These are phyloP conservation scores for Anagyrus pseudococci DNA, from an alignment of 2,888 invertebrate species.

Conservation along the genomic window DNA sequence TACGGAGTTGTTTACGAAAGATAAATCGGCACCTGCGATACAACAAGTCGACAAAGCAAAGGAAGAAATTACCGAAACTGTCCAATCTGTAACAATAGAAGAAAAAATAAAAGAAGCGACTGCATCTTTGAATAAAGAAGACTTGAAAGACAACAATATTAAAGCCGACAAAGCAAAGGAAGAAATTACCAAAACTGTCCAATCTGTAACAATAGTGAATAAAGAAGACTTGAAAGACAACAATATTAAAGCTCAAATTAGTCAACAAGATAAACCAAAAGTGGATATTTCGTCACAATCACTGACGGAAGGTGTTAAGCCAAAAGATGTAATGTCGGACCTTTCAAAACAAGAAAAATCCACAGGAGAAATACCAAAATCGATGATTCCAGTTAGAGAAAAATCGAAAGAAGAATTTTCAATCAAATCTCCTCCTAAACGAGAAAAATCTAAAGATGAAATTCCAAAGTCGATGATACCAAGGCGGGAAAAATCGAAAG, in stretches of 20 bases:
- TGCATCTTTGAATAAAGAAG: no score
- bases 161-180: not conserved
- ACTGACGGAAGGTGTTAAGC: not conserved
- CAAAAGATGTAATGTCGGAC: no score
- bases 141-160: not conserved
- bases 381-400: slow-evolving; percentile 14
- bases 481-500: slow-evolving; percentile 19
- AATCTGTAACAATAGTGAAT: no score
- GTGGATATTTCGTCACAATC: slow-evolving; percentile 5
- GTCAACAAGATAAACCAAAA: no score
- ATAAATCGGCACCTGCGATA: no score
- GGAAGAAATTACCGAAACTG: no score
- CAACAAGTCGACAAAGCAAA: no score
- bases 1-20: no score
- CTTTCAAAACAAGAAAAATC: not conserved
- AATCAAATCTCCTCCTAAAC: slow-evolving; percentile 4
- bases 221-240: no score
- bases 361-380: slow-evolving; percentile 21
- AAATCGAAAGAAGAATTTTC: slow-evolving; percentile 17
- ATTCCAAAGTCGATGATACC: not conserved
- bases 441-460: slow-evolving; percentile 30
- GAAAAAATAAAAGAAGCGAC: slow-evolving; percentile 12
- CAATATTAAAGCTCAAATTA: no score
- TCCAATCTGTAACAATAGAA: slow-evolving; percentile 17
- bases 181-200: no score